Evolutionary conservation across 2,113 vertebrate genomes (phyloP), one percentile per base, ranked within the genome.

Genomic region (Xiphophorus couchianus): DNA sequence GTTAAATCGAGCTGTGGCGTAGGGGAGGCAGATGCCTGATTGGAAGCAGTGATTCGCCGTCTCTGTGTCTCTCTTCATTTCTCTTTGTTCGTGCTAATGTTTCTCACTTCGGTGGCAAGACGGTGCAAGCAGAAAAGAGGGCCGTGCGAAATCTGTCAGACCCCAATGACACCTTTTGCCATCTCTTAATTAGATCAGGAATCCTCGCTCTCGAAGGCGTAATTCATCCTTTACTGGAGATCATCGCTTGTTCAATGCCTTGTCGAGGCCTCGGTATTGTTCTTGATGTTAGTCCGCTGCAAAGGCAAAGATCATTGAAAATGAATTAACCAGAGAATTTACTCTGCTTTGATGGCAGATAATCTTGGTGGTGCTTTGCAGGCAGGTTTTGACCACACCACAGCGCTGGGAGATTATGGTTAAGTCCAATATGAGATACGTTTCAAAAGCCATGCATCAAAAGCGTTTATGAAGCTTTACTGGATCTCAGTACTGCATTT

Each of bases 1-100:
- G 94, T 95, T 95, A 95, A 94, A 93, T 90, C 76, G 73, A 89
- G 90, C 88, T 76, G 82, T 77, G 84, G 91, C 89, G 76, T 78
- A 89, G 86, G 78, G 77, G 78, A 92, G 86, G 86, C 85, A 87
- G 86, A 83, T 73, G 87, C 77, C 72, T 87, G 89, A 93, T 91
- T 87, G 88, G 87, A 90, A 94, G 92, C 87, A 73, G 81, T 76
- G 80, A 85, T 78, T 88, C 78, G 77, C 61, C 68, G 78, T 90
- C 80, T 86, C 35, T 73, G 28, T n/a, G 79, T 78, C 77, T 85
- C 78, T 71, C 80, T 86, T 77, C 79, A 75, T 86, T 78, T 79
- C 69, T 76, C 78, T 82, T 86, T 88, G 84, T 87, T 88, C 78
- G 17, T 63, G 62, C 73, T 61, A 35, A 71, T 74, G 71, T 83